These are phyloP conservation scores for Henricia sp. DNA, from an alignment of 53 echinoderm and acorn worm genomes.

Conservation along the genomic window DNA sequence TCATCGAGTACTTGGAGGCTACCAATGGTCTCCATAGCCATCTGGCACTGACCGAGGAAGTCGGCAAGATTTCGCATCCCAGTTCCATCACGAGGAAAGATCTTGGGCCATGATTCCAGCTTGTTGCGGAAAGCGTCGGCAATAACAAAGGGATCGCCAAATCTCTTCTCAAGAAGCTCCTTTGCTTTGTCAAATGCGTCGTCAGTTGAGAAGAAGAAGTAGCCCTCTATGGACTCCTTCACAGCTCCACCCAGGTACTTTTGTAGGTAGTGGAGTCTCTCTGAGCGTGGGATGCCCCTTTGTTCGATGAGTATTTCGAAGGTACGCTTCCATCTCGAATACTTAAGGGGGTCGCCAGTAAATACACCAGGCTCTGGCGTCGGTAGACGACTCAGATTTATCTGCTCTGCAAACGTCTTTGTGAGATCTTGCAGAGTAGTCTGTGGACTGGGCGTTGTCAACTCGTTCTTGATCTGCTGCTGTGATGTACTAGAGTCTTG, in stretches of 20 bases:
- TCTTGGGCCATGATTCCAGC: slow-evolving; percentile 50
- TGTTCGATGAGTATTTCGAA: slow-evolving; percentile 59
- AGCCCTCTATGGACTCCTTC: slow-evolving; percentile 63
- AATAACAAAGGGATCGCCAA: slow-evolving; percentile 55
- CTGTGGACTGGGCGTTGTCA: too few species aligned
- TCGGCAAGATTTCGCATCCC: slow-evolving; percentile 27
- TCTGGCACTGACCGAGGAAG: slow-evolving; percentile 27
- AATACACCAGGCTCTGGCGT: too few species aligned
- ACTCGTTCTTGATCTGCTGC: too few species aligned
- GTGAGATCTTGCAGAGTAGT: too few species aligned
- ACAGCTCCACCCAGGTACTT: slow-evolving; percentile 68
- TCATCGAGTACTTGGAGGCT: slow-evolving; percentile 42
- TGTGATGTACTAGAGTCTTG: too few species aligned
- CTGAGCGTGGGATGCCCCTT: slow-evolving; percentile 28
- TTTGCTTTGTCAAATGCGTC: too few species aligned
- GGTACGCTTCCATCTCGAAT: slow-evolving; percentile 43
- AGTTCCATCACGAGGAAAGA: slow-evolving; percentile 27
- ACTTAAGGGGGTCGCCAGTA: too few species aligned
- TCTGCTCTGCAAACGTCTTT: too few species aligned
- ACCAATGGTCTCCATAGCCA: slow-evolving; percentile 36
- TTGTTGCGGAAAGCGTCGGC: slow-evolving; percentile 49
- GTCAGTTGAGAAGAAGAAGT: slow-evolving; percentile 49
- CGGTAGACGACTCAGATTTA: too few species aligned
- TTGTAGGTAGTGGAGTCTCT: slow-evolving; percentile 65
- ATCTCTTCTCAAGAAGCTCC: too few species aligned